phyloP scores from a whole-genome alignment of 2,797 vertebrate species.

The Podargus strigoides region DNA sequence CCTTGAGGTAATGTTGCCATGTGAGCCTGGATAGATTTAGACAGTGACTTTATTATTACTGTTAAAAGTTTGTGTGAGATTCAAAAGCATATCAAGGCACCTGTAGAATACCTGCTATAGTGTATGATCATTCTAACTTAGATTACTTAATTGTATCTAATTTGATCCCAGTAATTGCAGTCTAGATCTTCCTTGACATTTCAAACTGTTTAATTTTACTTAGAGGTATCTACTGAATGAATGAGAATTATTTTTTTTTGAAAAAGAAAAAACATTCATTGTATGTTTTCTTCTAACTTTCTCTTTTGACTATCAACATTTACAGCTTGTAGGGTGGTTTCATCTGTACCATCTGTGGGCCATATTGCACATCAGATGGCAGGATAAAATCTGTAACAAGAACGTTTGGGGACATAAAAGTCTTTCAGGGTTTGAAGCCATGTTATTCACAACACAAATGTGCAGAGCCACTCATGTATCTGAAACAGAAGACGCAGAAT shows the following conservation, averaged over 20 bases:
- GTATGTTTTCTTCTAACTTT: constrained; percentile 32
- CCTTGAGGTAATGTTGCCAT: background rate
- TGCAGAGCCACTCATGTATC: background rate
- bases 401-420: background rate
- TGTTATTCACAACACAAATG: constrained; percentile 1
- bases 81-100: background rate
- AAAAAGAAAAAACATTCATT: background rate
- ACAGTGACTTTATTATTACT: background rate
- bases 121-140: background rate
- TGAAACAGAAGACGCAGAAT: background rate
- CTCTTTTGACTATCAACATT: constrained; percentile 24
- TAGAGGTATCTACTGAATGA: background rate
- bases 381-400: constrained; percentile 21
- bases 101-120: background rate
- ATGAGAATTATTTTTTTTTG: background rate
- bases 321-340: constrained; percentile 8
- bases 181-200: background rate
- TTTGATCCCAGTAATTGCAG: background rate
- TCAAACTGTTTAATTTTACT: background rate
- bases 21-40: background rate
- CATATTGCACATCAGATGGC: constrained; percentile 53
- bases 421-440: background rate
- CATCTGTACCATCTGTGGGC: constrained; percentile 37
- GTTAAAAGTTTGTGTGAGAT: background rate
- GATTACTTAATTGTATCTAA: background rate